Evolutionary conservation across 2,797 vertebrate species (phyloP).

Genomic region (Characodon lateralis): DNA sequence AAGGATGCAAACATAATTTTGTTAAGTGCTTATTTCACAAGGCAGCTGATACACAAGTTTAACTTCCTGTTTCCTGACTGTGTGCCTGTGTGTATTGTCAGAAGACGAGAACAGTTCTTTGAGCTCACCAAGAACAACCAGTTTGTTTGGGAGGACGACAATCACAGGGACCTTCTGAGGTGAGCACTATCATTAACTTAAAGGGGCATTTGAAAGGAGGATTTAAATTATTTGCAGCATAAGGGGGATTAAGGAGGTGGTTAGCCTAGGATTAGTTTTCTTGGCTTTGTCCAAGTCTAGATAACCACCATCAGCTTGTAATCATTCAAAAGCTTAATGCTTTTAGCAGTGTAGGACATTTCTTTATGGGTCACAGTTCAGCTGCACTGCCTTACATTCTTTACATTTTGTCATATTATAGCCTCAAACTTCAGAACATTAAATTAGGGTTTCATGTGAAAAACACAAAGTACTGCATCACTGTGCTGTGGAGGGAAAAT

Average conservation of each 20-base stretch:
- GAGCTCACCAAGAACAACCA: conserved; percentile 92
- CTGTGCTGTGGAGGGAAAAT: not conserved
- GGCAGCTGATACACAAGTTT: not conserved
- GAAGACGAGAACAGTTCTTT: conserved; percentile 94
- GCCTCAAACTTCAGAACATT: not conserved
- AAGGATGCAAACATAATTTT: not conserved
- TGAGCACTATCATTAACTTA: conserved; percentile 54
- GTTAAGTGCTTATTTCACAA: not conserved
- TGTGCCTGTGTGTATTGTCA: conserved; percentile 66
- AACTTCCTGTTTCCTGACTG: conserved; percentile 34
- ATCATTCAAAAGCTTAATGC: too few relatives aligned
- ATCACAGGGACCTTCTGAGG: conserved; percentile 92
- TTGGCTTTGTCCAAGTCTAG: too few relatives aligned
- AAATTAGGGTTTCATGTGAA: not conserved
- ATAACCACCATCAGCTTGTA: too few relatives aligned
- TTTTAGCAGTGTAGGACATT: too few relatives aligned
- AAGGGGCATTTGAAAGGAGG: not conserved
- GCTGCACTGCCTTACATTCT: too few relatives aligned
- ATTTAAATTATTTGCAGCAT: not conserved
- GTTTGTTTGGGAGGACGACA: conserved; percentile 89
- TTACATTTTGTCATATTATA: not conserved
- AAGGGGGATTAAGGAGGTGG: not conserved
- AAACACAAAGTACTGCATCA: not conserved
- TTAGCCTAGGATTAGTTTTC: not conserved
- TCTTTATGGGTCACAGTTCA: too few relatives aligned